These are phyloP conservation scores for Bovichtus diacanthus DNA, from an alignment of 2,797 vertebrate genomes.

Conservation along the genomic window DNA sequence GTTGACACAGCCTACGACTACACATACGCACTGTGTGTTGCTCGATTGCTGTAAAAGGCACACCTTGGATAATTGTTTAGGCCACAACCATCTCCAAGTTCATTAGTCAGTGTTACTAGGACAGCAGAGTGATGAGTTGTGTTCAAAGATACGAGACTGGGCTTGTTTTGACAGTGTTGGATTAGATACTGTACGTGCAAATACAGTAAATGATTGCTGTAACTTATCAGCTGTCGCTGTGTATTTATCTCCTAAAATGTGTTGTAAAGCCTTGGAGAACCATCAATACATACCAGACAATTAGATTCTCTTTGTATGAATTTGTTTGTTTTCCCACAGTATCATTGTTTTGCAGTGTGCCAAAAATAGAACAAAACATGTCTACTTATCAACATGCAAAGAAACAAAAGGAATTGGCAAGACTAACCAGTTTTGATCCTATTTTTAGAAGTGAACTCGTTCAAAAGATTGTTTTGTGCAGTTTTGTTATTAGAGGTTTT, in stretches of 20 bases:
- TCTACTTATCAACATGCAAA: slow-evolving; percentile 58
- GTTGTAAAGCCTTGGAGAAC: slow-evolving; percentile 1
- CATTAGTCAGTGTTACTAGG: slow-evolving; percentile 34
- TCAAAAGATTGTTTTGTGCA: slow-evolving; percentile 66
- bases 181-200: slow-evolving; percentile 9
- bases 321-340: slow-evolving; percentile 65
- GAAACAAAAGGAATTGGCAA: slow-evolving; percentile 71
- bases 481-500: slow-evolving; percentile 72
- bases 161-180: slow-evolving; percentile 27
- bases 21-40: slow-evolving; percentile 39
- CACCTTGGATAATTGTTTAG: slow-evolving; percentile 67
- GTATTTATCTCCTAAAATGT: slow-evolving; percentile 12
- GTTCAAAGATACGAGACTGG: background rate
- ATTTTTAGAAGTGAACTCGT: slow-evolving; percentile 69
- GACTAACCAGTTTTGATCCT: slow-evolving; percentile 69
- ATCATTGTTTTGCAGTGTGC: slow-evolving; percentile 64
- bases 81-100: slow-evolving; percentile 29
- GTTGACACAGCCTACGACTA: slow-evolving; percentile 77
- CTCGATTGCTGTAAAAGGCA: slow-evolving; percentile 48
- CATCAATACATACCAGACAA: slow-evolving; percentile 16
- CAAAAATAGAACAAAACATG: slow-evolving; percentile 69
- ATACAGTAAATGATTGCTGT: slow-evolving; percentile 9
- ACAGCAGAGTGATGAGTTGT: slow-evolving; percentile 33
- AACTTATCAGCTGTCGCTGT: slow-evolving; percentile 10
- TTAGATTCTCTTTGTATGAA: slow-evolving; percentile 39